phyloP scores from a whole-genome alignment of 2,797 vertebrate genomes.

The Lagodon rhomboides region DNA sequence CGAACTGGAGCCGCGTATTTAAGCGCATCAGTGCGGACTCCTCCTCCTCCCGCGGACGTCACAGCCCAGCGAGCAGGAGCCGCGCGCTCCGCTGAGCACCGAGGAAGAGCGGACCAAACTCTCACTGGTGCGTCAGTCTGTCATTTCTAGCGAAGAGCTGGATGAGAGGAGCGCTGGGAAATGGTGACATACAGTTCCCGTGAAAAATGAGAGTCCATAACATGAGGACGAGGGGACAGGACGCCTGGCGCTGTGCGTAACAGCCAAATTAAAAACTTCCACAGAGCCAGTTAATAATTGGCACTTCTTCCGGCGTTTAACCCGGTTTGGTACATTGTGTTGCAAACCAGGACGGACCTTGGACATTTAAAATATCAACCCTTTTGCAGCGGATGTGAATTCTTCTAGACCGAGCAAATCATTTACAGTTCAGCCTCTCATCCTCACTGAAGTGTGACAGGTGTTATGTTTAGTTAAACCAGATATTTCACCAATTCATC shows the following conservation, averaged over 20 bases:
- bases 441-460: neutral
- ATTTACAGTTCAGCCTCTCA: neutral
- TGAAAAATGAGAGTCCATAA: neutral
- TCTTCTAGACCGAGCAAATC: neutral
- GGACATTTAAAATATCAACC: conserved; percentile 23
- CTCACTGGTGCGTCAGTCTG: conserved; percentile 72
- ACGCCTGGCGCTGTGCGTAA: neutral
- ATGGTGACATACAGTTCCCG: neutral
- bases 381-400: conserved; percentile 19
- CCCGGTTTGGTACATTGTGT: conserved; percentile 3
- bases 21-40: conserved; percentile 56
- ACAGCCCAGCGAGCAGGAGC: conserved; percentile 14
- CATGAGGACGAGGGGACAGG: neutral
- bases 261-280: conserved; percentile 12
- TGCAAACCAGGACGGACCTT: conserved; percentile 24
- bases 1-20: conserved; percentile 69
- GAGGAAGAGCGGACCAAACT: conserved; percentile 43
- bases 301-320: conserved; percentile 30
- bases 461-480: neutral
- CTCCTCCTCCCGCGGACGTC: conserved; percentile 71
- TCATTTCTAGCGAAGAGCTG: conserved; percentile 38
- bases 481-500: neutral
- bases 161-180: neutral
- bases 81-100: conserved; percentile 11
- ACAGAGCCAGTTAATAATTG: conserved; percentile 46